Percentiles rank a stretch among this genome's conserved stretches.
phyloP scores from a whole-genome alignment of 2,888 invertebrate genomes.

The Galerucella nymphaeae region DNA sequence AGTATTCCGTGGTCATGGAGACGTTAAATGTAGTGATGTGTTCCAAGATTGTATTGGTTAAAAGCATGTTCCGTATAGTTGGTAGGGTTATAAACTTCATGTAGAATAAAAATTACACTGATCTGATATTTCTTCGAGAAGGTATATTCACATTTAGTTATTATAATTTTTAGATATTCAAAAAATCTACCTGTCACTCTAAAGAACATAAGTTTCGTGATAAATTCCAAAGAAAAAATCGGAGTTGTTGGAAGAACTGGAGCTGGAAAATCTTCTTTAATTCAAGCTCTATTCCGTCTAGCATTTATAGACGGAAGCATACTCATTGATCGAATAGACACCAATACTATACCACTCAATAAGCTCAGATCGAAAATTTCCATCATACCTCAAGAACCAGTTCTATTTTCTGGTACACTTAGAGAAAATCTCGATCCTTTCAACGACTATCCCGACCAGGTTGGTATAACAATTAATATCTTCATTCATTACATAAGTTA shows the following conservation, averaged over 20 bases:
- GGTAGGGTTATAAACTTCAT: no score
- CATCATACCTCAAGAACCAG: slow-evolving; percentile 88
- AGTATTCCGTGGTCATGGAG: no score
- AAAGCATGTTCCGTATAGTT: no score
- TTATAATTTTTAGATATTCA: slow-evolving; percentile 67
- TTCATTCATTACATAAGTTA: background rate
- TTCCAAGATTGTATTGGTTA: no score
- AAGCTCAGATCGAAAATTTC: slow-evolving; percentile 75
- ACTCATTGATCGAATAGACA: slow-evolving; percentile 81
- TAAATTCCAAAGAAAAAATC: slow-evolving; percentile 77
- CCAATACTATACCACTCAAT: slow-evolving; percentile 75
- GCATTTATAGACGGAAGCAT: slow-evolving; percentile 82
- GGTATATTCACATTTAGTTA: no score
- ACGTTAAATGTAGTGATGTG: no score
- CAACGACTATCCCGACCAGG: slow-evolving; percentile 79
- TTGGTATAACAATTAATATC: slow-evolving; percentile 52
- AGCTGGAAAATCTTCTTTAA: slow-evolving; percentile 82
- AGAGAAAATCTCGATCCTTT: slow-evolving; percentile 92
- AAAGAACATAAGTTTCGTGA: slow-evolving; percentile 73
- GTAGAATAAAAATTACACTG: no score
- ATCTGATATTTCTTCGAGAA: no score
- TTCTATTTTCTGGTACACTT: slow-evolving; percentile 86
- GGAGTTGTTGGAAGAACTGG: slow-evolving; percentile 87
- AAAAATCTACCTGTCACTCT: slow-evolving; percentile 78
- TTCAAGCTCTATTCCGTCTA: slow-evolving; percentile 83